Evolutionary conservation across 2,888 invertebrate genomes (phyloP).

Genomic region (Mystacides longicornis): DNA sequence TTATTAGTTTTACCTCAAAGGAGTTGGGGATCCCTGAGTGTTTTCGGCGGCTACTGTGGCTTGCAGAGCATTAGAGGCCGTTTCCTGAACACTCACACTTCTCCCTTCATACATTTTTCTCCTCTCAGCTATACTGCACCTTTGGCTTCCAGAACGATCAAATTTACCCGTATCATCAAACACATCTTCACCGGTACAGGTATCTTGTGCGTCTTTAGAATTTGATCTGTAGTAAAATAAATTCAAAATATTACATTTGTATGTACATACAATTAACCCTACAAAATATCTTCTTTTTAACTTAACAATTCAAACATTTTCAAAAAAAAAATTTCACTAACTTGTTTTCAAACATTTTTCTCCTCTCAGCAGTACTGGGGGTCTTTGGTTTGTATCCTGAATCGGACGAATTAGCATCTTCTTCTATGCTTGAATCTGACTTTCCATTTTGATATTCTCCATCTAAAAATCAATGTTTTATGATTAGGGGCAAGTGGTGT

Average conservation of each 20-base stretch:
- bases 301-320: no score
- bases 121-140: conserved; percentile 69
- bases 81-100: conserved; percentile 58
- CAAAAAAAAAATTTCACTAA: no score
- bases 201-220: conserved; percentile 34
- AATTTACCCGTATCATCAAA: conserved; percentile 39
- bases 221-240: conserved; percentile 26
- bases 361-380: conserved; percentile 71
- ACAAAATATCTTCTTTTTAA: no score
- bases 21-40: conserved; percentile 66
- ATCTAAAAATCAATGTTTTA: no score
- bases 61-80: conserved; percentile 16
- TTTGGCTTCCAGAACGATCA: conserved; percentile 54
- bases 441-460: conserved; percentile 46
- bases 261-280: no score
- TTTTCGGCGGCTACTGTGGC: conserved; percentile 38
- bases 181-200: conserved; percentile 30
- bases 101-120: conserved; percentile 70
- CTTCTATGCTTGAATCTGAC: conserved; percentile 55
- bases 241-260: neutral
- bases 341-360: conserved; percentile 58
- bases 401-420: conserved; percentile 55
- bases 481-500: no score
- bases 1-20: conserved; percentile 45
- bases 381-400: conserved; percentile 66